A percentile compares a stretch with the other conserved stretches of the same genome.
phyloP scores from a whole-genome alignment of 2,888 invertebrate genomes.

The Drepana falcataria region DNA sequence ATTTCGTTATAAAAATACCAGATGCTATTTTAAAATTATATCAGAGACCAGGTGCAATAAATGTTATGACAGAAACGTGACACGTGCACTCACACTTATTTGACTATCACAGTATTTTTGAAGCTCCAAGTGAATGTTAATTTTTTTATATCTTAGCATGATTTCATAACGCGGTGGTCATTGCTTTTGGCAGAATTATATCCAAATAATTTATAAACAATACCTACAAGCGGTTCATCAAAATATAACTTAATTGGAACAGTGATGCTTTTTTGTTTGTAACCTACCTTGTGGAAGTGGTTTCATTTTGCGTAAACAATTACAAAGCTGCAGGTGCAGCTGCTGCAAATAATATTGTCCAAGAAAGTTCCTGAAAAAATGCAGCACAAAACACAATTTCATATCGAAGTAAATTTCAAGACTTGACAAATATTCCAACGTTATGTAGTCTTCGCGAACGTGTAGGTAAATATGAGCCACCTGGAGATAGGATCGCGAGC shows the following conservation, averaged over 20 bases:
- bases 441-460: neutral
- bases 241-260: too few relatives aligned
- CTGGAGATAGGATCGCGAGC: neutral
- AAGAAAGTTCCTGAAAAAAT: too few relatives aligned
- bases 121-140: neutral
- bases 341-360: too few relatives aligned
- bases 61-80: conserved; percentile 13
- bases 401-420: neutral
- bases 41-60: conserved; percentile 22
- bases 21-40: conserved; percentile 24
- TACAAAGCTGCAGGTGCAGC: too few relatives aligned
- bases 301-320: too few relatives aligned
- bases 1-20: conserved; percentile 28
- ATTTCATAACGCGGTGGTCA: too few relatives aligned
- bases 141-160: neutral
- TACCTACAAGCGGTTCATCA: too few relatives aligned
- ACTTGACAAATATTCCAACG: neutral
- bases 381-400: too few relatives aligned
- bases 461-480: neutral
- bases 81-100: conserved; percentile 2
- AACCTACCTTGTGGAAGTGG: too few relatives aligned
- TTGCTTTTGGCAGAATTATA: too few relatives aligned
- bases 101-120: conserved; percentile 1
- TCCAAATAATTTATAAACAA: too few relatives aligned
- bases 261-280: too few relatives aligned